Evolutionary conservation across 2,113 vertebrate species (phyloP).

Genomic region (Morone saxatilis): DNA sequence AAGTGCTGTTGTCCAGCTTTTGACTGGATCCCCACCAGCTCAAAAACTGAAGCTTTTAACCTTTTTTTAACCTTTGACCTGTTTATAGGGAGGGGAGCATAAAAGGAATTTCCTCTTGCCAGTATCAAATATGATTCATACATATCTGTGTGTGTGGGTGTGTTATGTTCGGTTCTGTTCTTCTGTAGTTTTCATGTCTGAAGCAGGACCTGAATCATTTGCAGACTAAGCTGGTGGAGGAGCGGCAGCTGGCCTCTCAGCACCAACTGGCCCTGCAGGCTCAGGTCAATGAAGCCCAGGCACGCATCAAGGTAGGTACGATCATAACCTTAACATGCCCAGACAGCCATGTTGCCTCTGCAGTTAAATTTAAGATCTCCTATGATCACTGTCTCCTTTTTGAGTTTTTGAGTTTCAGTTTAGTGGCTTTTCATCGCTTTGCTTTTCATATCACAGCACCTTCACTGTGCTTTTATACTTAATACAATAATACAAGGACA

Average conservation of each 20-base stretch:
- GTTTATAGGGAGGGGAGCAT: background rate
- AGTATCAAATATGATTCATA: background rate
- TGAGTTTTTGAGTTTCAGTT: slow-evolving; percentile 6
- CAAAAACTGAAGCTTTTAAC: background rate
- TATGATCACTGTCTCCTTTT: background rate
- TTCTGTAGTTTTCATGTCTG: slow-evolving; percentile 62
- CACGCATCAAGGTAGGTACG: slow-evolving; percentile 76
- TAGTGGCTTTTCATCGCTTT: background rate
- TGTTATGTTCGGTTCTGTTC: slow-evolving; percentile 10
- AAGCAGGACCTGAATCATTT: slow-evolving; percentile 76
- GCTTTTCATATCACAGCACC: background rate
- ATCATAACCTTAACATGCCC: background rate
- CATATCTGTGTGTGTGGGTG: background rate
- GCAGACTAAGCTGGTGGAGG: slow-evolving; percentile 70
- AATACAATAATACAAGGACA: background rate
- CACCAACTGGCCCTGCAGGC: slow-evolving; percentile 82
- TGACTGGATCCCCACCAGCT: background rate
- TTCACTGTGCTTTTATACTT: background rate
- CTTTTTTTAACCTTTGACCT: background rate
- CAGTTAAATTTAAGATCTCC: background rate
- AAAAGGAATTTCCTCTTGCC: background rate
- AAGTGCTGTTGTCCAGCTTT: background rate
- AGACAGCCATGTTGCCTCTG: background rate
- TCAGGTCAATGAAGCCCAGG: slow-evolving; percentile 80
- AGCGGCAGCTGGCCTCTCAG: slow-evolving; percentile 76